Evolutionary conservation across 1,140 invertebrate genomes (phyloP).

Genomic region (Sarcophaga bullata): DNA sequence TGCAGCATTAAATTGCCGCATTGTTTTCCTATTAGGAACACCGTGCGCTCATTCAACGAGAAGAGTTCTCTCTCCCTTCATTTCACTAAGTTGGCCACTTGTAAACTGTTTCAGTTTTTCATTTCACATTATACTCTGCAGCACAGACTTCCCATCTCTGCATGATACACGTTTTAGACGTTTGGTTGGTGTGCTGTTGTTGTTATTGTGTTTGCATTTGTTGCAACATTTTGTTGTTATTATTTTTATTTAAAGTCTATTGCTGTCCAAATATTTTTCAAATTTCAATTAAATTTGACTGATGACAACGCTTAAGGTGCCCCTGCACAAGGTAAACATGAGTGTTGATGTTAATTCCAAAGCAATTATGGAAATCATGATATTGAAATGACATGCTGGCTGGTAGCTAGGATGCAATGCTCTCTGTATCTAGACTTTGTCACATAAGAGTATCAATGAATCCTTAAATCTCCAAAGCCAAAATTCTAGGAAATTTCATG

Average conservation of each 20-base stretch:
- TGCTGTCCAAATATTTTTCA: slow-evolving; percentile 17
- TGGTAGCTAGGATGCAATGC: too few species aligned
- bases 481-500: too few species aligned
- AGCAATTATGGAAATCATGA: too few species aligned
- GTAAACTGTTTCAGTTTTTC: background rate
- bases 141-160: background rate
- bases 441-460: too few species aligned
- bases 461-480: too few species aligned
- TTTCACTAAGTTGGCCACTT: background rate
- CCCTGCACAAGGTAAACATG: too few species aligned
- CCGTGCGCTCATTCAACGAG: background rate
- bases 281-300: slow-evolving; percentile 14
- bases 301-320: background rate
- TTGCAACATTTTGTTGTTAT: background rate
- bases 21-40: slow-evolving; percentile 50
- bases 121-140: background rate
- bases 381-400: too few species aligned
- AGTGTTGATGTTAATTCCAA: too few species aligned
- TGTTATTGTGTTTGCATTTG: background rate
- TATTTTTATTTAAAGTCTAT: slow-evolving; percentile 1
- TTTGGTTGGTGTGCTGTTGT: background rate
- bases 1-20: slow-evolving; percentile 66
- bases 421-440: too few species aligned
- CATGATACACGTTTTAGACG: background rate
- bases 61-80: background rate